Evolutionary conservation across 2,113 vertebrate species (phyloP).

Genomic region (Corythoichthys intestinalis): DNA sequence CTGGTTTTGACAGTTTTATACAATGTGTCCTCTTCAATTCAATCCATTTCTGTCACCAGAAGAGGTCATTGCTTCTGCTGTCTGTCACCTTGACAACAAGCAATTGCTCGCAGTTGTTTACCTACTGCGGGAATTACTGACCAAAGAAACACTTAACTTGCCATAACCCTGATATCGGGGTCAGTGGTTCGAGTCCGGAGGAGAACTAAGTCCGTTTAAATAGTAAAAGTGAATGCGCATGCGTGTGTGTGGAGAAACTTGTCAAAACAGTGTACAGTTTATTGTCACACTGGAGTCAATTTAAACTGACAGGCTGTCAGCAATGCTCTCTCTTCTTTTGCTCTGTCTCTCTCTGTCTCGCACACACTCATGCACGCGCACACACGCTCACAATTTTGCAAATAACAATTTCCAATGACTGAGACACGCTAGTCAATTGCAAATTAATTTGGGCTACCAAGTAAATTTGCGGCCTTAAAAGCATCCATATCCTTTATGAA

Average conservation of each 20-base stretch:
- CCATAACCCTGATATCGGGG: background rate
- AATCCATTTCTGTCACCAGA: background rate
- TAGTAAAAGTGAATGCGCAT: conserved; percentile 16
- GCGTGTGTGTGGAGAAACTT: conserved; percentile 27
- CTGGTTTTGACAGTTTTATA: conserved; percentile 2
- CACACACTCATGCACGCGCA: background rate
- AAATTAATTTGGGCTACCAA: background rate
- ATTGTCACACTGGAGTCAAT: conserved; percentile 45
- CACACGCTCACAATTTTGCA: background rate
- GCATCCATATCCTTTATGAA: background rate
- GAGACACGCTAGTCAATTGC: background rate
- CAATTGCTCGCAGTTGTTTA: conserved; percentile 9
- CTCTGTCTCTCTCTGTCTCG: background rate
- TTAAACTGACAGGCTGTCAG: conserved; percentile 59
- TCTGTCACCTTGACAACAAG: conserved; percentile 17
- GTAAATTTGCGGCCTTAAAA: background rate
- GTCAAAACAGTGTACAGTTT: conserved; percentile 49
- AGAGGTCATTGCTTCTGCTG: background rate
- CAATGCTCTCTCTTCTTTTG: conserved; percentile 35
- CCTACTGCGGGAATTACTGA: background rate
- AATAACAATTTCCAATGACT: background rate
- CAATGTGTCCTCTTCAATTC: background rate
- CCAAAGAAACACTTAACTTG: background rate
- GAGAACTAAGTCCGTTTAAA: background rate
- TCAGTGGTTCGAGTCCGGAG: conserved; percentile 2